phyloP scores from a whole-genome alignment of 2,797 vertebrate species.

The Danio albolineatus region DNA sequence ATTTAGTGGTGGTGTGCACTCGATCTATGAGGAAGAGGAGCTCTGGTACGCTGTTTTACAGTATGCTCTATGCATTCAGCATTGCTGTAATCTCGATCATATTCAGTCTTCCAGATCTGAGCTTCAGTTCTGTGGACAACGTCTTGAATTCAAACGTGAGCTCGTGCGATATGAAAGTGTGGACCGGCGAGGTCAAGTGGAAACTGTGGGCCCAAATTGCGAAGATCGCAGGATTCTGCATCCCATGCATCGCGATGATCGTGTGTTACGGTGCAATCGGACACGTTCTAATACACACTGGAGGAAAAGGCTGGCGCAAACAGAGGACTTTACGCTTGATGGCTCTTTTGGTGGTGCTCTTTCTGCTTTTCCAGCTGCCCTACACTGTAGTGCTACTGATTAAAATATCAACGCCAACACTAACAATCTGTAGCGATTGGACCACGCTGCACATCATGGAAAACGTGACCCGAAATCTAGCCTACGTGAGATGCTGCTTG shows the following conservation, averaged over 20 bases:
- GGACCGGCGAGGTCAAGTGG: not conserved
- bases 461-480: constrained; percentile 85
- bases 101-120: constrained; percentile 86
- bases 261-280: constrained; percentile 83
- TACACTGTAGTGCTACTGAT: constrained; percentile 83
- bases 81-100: constrained; percentile 81
- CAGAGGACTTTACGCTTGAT: constrained; percentile 84
- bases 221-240: constrained; percentile 82
- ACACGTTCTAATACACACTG: constrained; percentile 76
- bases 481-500: constrained; percentile 88
- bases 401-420: constrained; percentile 74
- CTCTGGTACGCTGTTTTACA: constrained; percentile 59
- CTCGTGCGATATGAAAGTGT: constrained; percentile 74
- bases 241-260: constrained; percentile 85
- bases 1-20: constrained; percentile 83
- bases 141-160: not conserved
- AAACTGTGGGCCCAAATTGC: constrained; percentile 74
- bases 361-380: constrained; percentile 88
- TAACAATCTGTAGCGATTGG: constrained; percentile 68
- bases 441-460: constrained; percentile 76
- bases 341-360: constrained; percentile 84
- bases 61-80: constrained; percentile 66
- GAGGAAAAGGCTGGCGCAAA: constrained; percentile 67
- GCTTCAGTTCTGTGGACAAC: constrained; percentile 70
- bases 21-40: constrained; percentile 71